phyloP scores from a whole-genome alignment of 2,888 invertebrate species.

The Lutraria lutraria region DNA sequence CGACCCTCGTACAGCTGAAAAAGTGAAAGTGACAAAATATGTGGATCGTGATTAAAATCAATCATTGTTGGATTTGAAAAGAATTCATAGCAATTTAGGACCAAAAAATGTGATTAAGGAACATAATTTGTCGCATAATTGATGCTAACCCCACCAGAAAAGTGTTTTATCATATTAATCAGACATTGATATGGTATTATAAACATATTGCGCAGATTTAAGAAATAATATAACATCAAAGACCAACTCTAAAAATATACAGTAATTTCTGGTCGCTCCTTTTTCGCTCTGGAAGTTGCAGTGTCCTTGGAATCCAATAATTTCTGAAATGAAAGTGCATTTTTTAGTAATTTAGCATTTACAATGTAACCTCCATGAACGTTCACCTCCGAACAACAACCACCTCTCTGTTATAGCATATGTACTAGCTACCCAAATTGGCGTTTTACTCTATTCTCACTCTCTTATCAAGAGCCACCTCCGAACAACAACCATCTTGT shows the following conservation, averaged over 20 bases:
- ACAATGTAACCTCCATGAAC: no score
- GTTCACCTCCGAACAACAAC: no score
- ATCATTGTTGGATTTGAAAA: no score
- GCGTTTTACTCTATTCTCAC: no score
- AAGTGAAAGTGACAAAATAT: no score
- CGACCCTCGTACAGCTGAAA: no score
- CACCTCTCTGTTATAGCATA: no score
- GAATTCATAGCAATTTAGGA: background rate
- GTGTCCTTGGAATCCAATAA: slow-evolving; percentile 48
- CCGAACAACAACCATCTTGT: no score
- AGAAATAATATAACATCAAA: background rate
- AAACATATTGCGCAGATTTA: slow-evolving; percentile 7
- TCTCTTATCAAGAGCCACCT: no score
- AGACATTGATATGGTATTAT: slow-evolving; percentile 12
- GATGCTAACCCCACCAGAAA: background rate
- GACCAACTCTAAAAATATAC: slow-evolving; percentile 72
- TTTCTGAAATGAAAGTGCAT: slow-evolving; percentile 61
- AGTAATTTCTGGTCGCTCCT: slow-evolving; percentile 79
- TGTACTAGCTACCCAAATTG: no score
- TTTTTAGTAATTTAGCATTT: no score
- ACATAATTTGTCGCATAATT: background rate
- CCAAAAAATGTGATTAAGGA: background rate
- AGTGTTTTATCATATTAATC: slow-evolving; percentile 11
- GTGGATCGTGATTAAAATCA: no score
- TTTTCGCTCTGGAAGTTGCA: slow-evolving; percentile 55